Evolutionary conservation across 2,888 invertebrate species (phyloP), one percentile per base, ranked within the genome.

Genomic region (Leistus spinibarbis): DNA sequence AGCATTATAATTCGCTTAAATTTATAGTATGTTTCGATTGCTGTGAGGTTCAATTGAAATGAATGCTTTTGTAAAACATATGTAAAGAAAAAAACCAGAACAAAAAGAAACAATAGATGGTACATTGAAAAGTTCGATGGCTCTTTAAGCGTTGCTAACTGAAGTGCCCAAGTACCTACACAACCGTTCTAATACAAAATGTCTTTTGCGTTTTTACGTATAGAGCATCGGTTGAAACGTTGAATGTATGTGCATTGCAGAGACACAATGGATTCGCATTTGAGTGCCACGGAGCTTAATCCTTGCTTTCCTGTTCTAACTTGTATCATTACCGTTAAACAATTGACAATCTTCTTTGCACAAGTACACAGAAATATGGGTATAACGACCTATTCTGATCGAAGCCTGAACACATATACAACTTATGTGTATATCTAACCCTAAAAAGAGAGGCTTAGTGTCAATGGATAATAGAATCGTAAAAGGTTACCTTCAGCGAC

Each of bases 261-360:
- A 40, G 40, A 40, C 40, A 40, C 40, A 40, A 40, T 40, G 13
- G 40, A 40, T 40, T 40, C 40, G 13, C 40, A 40, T 40, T 40
- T 40, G 40, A 40, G 40, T 40, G 40, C 40, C 5, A 40, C 40
- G 13, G 40, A 60, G 16, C 60, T 60, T 60, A 60, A 60, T 60
- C 60, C 60, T 22, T 22, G 22, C 60, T 60, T 60, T 60, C 60
- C 20, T 60, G 60, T 60, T 60, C 17, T 22, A 40, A 40, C 10
- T 40, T 40, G 40, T 40, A 17, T 60, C 60, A 60, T 60, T 60
- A 60, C 40, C 60, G 60, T 60, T 22, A 19, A 60, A 19, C 60
- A 60, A 60, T 60, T 60, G 19, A 60, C 17, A 60, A 60, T 60
- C 60, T 22, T 13, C 17, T 16, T 60, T 20, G 40, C 40, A 40